Base-by-base conservation (phyloP, 2,888 invertebrate species). In the Geotrupes spiniger region DNA sequence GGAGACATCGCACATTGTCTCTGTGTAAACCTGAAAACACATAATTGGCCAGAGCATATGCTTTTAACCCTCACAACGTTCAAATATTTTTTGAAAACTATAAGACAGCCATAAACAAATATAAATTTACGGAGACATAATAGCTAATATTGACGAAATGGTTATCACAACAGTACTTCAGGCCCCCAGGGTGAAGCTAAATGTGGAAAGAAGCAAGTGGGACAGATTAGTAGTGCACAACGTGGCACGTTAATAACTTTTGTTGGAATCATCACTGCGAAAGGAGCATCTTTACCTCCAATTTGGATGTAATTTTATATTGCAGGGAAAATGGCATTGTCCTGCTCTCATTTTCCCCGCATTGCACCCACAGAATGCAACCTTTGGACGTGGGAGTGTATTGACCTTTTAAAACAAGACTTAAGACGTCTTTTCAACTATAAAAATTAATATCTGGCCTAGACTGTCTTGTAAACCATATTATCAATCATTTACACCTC, bases 301-400 rank as follows among this genome's bases (percentile, higher is more conserved):
- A 16, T 53, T 33, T 63, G 57, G n/a, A n/a, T n/a, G n/a, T n/a
- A n/a, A n/a, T n/a, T n/a, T n/a, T n/a, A n/a, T n/a, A n/a, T n/a
- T n/a, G 65, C 15, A 65, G 62, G 50, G 62, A 65, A 15, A 66
- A 69, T 58, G 68, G 68, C 10, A 65, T 71, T 44, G 58, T 66
- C 42, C n/a, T n/a, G n/a, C n/a, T n/a, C n/a, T 64, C 45, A 25
- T 62, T 61, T 49, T 59, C 55, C 17, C 56, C 58, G 17, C 67
- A 67, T 53, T 69, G 64, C 46, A 60, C 60, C 10, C 67, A n/a
- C n/a, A n/a, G n/a, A n/a, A n/a, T n/a, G n/a, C n/a, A n/a, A n/a
- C n/a, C n/a, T n/a, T n/a, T n/a, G 15, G 59, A 58, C 31, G 41
- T 49, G 5, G 29, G 53, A 10, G 51, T 64, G 6, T 61, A 54